phyloP scores from a whole-genome alignment of 2,888 invertebrate species.

The Palloptera scutellata region DNA sequence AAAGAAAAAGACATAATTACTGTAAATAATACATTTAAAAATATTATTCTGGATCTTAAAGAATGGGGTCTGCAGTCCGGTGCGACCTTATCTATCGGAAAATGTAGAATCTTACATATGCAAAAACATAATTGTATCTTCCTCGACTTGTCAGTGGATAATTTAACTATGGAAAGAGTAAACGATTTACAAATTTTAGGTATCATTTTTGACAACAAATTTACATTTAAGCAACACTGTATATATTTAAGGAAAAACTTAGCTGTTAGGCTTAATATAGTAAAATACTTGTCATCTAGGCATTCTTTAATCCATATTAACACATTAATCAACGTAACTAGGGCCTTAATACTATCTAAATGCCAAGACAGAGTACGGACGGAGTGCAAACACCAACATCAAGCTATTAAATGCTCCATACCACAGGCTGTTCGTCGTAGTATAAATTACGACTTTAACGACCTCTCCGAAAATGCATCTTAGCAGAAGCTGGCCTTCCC shows the following conservation, averaged over 20 bases:
- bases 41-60: background rate
- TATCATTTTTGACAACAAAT: slow-evolving; percentile 19
- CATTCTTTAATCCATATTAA: too few relatives aligned
- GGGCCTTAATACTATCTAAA: slow-evolving; percentile 16
- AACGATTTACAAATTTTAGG: too few relatives aligned
- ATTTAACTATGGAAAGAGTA: too few relatives aligned
- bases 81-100: background rate
- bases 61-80: slow-evolving; percentile 10
- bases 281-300: too few relatives aligned
- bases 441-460: too few relatives aligned
- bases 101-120: slow-evolving; percentile 21
- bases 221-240: slow-evolving; percentile 3
- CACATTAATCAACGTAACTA: background rate
- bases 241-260: slow-evolving; percentile 16
- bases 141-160: too few relatives aligned
- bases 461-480: too few relatives aligned
- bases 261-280: too few relatives aligned
- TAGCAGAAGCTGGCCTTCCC: too few relatives aligned
- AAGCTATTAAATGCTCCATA: too few relatives aligned
- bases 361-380: slow-evolving; percentile 17
- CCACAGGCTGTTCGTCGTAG: too few relatives aligned
- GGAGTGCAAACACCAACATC: too few relatives aligned
- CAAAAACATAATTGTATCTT: slow-evolving; percentile 16
- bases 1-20: slow-evolving; percentile 19
- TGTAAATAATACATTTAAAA: slow-evolving; percentile 15